These are phyloP conservation scores for Sebastes schlegelii DNA, from an alignment of 2,113 vertebrate species.

Conservation along the genomic window DNA sequence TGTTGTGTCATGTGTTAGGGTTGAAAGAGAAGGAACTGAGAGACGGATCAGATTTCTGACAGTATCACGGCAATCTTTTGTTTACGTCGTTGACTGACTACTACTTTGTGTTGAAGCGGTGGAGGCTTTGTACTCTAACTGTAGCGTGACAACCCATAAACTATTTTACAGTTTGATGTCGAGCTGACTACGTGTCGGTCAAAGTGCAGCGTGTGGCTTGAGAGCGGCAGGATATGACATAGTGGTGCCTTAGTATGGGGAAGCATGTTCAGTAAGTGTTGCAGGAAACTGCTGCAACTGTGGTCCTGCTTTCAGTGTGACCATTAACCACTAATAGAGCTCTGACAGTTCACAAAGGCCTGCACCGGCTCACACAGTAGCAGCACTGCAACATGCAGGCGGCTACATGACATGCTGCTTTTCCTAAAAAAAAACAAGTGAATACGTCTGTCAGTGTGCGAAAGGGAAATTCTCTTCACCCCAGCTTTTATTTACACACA, in stretches of 20 bases:
- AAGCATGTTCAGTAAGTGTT: slow-evolving; percentile 24
- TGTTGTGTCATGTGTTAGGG: slow-evolving; percentile 21
- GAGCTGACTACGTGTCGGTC: neutral
- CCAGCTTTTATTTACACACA: neutral
- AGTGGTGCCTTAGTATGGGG: slow-evolving; percentile 6
- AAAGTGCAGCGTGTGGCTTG: slow-evolving; percentile 20
- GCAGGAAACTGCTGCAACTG: slow-evolving; percentile 42
- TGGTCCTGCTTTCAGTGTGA: slow-evolving; percentile 30
- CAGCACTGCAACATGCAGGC: neutral
- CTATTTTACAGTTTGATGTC: neutral
- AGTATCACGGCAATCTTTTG: neutral
- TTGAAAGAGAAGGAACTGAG: slow-evolving; percentile 44
- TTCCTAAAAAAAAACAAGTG: neutral
- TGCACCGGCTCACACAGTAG: neutral
- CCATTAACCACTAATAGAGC: slow-evolving; percentile 3
- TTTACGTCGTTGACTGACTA: neutral
- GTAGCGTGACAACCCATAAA: neutral
- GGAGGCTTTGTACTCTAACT: neutral
- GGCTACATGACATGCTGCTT: neutral
- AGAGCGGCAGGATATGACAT: slow-evolving; percentile 49
- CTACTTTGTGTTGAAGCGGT: neutral
- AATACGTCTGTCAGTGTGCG: neutral
- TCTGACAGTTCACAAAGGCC: neutral
- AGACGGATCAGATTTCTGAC: slow-evolving; percentile 31
- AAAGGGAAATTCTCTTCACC: slow-evolving; percentile 5